These are phyloP conservation scores for Rhagium mordax DNA, from an alignment of 2,888 invertebrate genomes.

Conservation along the genomic window DNA sequence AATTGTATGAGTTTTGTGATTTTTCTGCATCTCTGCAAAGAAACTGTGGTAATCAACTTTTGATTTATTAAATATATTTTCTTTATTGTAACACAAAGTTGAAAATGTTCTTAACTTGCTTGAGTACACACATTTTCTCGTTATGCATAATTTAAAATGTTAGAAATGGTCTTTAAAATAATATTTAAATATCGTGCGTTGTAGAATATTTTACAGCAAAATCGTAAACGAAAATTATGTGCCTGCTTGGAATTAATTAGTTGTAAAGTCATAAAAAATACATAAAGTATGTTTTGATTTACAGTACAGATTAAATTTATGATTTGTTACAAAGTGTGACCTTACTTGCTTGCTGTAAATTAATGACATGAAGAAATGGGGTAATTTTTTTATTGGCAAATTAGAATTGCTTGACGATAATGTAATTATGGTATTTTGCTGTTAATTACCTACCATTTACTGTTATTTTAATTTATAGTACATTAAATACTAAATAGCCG, in stretches of 20 bases:
- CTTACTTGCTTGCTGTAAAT: slow-evolving; percentile 19
- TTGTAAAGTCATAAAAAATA: slow-evolving; percentile 26
- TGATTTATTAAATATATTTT: too few relatives aligned
- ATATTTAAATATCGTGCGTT: slow-evolving; percentile 9
- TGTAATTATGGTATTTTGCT: too few relatives aligned
- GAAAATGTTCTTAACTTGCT: too few relatives aligned
- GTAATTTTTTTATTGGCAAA: not conserved
- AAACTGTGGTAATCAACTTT: too few relatives aligned
- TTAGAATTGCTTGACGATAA: not conserved
- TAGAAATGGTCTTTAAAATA: not conserved
- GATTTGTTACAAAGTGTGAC: slow-evolving; percentile 25
- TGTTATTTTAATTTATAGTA: too few relatives aligned
- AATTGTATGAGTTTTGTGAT: too few relatives aligned
- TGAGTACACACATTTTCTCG: too few relatives aligned
- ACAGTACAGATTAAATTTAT: slow-evolving; percentile 22
- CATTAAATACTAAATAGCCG: too few relatives aligned
- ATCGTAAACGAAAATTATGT: slow-evolving; percentile 19
- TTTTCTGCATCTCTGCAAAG: too few relatives aligned
- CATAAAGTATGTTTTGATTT: slow-evolving; percentile 28
- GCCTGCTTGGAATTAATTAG: slow-evolving; percentile 25
- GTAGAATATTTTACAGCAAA: slow-evolving; percentile 2
- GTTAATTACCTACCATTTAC: too few relatives aligned
- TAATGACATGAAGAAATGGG: not conserved
- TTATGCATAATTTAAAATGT: not conserved
- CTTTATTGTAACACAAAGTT: too few relatives aligned